Evolutionary conservation across 2,888 invertebrate species (phyloP), one percentile per base, ranked within the genome.

Genomic region (Harpalus rubripes): DNA sequence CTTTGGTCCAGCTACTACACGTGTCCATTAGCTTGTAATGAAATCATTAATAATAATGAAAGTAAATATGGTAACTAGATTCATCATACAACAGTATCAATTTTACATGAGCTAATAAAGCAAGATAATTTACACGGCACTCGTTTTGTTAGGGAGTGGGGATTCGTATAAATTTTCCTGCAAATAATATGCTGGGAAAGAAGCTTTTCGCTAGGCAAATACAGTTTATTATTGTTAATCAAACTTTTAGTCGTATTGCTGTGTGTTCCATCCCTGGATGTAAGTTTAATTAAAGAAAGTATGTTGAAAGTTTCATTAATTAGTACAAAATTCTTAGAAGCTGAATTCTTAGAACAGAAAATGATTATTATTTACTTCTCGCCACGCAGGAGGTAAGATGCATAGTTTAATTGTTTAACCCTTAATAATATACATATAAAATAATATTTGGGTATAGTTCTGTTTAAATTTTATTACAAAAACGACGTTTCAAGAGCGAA

Each of bases 31-130:
- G 68, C 39, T 10, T n/a, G 8, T 68, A 68, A 68, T 68, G 68
- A 68, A 68, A 68, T 32, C 2, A 68, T 68, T 68, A 68, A 68
- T 68, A 65, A 65, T 65, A 68, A 68, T 68, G 68, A 68, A 68
- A 68, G 39, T 68, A 68, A 68, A 39, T 39, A 32, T 8, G 32
- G 15, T 12, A 26, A 7, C 15, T 6, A n/a, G 32, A 39, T 68
- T 68, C 68, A 32, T 68, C 68, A 68, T 39, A 68, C 16, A 32
- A 68, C 68, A 39, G 32, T 15, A 32, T 32, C 5, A 39, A 39
- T 39, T 39, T 39, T 39, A 39, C 39, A 32, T 26, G 39, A 68
- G 32, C 15, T 26, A 26, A 18, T 63, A 18, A 26, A 26, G 26
- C 0, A 5, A 63, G 10, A 63, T 18, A 63, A n/a, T 26, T 63